These are phyloP conservation scores for Drosophila busckii DNA, from an alignment of 1,140 invertebrate genomes.

Conservation along the genomic window DNA sequence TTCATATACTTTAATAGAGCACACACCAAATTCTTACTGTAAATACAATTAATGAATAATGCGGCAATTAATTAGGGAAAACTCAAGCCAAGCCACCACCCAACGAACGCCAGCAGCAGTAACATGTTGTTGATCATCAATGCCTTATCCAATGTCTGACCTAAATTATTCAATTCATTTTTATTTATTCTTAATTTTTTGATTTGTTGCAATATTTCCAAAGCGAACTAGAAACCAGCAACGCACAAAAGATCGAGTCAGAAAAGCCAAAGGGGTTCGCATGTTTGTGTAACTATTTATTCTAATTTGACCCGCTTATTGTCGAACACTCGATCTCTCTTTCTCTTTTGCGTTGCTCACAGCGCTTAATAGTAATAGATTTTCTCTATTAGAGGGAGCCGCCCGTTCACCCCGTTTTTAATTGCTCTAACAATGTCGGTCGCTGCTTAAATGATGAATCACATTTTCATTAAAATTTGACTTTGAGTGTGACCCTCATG, in stretches of 20 bases:
- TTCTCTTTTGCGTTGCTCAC: too few species aligned
- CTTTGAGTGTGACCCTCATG: constrained; percentile 71
- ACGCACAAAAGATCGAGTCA: constrained; percentile 6
- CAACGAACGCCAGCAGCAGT: constrained; percentile 7
- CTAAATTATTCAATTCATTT: constrained; percentile 78
- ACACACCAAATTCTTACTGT: constrained; percentile 5
- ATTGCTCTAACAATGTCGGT: constrained; percentile 53
- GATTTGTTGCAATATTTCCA: constrained; percentile 72
- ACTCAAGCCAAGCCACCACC: constrained; percentile 10
- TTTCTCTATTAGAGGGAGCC: too few species aligned
- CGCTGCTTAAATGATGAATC: constrained; percentile 74
- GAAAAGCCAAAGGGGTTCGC: constrained; percentile 61
- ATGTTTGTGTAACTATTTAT: constrained; percentile 78
- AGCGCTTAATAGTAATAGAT: too few species aligned
- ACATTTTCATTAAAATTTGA: constrained; percentile 77
- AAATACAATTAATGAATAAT: constrained; percentile 62
- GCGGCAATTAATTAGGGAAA: constrained; percentile 59
- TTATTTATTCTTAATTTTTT: constrained; percentile 79
- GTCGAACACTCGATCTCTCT: too few species aligned
- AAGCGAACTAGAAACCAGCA: too few species aligned
- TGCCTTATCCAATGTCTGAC: constrained; percentile 47
- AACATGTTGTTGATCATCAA: constrained; percentile 27
- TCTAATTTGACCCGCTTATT: constrained; percentile 78
- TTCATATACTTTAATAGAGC: constrained; percentile 59
- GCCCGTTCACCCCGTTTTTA: constrained; percentile 50